phyloP scores from a whole-genome alignment of 1,140 invertebrate species.

The Drosophila simulans region DNA sequence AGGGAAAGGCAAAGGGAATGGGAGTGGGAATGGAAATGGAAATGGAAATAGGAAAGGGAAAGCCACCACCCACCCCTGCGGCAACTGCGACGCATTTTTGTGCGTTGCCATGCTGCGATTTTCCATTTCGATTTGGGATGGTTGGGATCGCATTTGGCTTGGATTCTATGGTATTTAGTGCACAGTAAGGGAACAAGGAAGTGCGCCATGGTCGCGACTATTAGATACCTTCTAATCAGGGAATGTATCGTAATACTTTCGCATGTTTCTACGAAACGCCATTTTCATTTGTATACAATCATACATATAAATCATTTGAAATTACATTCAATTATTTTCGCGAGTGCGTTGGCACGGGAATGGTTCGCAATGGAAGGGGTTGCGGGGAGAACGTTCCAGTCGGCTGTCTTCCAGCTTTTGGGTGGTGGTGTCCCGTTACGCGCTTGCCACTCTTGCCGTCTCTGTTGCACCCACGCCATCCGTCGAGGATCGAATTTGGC shows the following conservation, averaged over 20 bases:
- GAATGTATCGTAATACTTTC: too few relatives aligned
- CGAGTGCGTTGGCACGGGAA: background rate
- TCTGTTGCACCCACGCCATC: slow-evolving; percentile 9
- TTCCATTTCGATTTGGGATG: slow-evolving; percentile 55
- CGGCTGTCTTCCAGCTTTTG: slow-evolving; percentile 1
- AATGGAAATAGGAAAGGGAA: slow-evolving; percentile 1
- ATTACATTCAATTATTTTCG: background rate
- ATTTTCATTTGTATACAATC: too few relatives aligned
- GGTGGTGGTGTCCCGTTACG: slow-evolving; percentile 43
- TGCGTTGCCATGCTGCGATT: slow-evolving; percentile 61
- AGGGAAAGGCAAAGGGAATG: background rate
- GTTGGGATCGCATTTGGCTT: slow-evolving; percentile 8
- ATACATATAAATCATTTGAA: background rate
- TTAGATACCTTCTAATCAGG: too few relatives aligned
- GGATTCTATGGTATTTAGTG: slow-evolving; percentile 3
- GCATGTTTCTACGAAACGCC: too few relatives aligned
- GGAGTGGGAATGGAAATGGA: background rate
- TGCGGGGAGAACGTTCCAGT: slow-evolving; percentile 8
- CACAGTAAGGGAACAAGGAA: background rate
- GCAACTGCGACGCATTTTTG: slow-evolving; percentile 47
- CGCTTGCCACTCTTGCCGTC: slow-evolving; percentile 3
- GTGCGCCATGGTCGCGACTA: too few relatives aligned
- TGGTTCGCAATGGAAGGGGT: slow-evolving; percentile 1
- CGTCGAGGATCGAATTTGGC: slow-evolving; percentile 53
- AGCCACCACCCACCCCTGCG: slow-evolving; percentile 48